Conservation (phyloP, 2,113 vertebrate genomes). For the Salvelinus namaycush region DNA sequence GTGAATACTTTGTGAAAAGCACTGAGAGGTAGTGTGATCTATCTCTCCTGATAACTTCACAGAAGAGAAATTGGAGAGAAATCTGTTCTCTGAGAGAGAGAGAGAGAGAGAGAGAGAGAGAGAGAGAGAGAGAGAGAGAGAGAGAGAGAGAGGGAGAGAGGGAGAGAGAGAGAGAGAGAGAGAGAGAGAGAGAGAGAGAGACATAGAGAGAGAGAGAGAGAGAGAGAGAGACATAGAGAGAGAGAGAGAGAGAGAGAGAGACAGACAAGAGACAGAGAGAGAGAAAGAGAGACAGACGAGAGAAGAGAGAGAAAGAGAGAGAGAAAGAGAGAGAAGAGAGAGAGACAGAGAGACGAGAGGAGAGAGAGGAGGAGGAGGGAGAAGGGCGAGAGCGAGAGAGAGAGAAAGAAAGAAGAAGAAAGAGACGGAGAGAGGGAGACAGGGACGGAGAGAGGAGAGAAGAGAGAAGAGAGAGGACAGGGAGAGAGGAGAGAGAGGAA, state of each 20-base stretch:
- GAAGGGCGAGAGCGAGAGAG: too few species aligned
- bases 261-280: neutral
- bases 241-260: neutral
- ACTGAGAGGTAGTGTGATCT: too few species aligned
- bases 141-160: neutral
- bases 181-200: neutral
- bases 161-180: neutral
- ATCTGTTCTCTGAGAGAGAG: neutral
- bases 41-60: too few species aligned
- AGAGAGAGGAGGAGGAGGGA: too few species aligned
- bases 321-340: neutral
- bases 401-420: too few species aligned
- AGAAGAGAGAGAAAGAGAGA: too few species aligned
- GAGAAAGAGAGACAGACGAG: fast-evolving
- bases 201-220: neutral
- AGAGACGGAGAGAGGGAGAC: too few species aligned
- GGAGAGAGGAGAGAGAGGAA: too few species aligned
- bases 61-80: too few species aligned
- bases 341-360: neutral
- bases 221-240: neutral
- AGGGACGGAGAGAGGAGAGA: neutral
- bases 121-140: fast-evolving
- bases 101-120: neutral
- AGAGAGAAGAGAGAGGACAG: too few species aligned
- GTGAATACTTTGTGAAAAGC: too few species aligned